Percentiles rank a stretch among this genome's conserved stretches.
Conservation (phyloP, 2,113 vertebrate genomes). For the Sorex araneus region DNA sequence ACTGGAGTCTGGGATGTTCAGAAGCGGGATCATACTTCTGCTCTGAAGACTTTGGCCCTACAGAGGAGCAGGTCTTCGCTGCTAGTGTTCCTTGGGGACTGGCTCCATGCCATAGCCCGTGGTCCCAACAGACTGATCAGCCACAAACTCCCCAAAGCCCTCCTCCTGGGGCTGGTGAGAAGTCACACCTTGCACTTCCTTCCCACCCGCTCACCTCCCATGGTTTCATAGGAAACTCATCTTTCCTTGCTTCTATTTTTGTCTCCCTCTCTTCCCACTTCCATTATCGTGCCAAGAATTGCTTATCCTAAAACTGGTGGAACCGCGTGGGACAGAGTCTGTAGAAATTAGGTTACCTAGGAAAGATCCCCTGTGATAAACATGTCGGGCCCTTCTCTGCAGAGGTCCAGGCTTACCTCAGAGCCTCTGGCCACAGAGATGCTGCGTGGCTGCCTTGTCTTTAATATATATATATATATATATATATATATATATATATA, state of each 20-base stretch:
- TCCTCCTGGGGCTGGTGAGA: neutral
- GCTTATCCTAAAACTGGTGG: slow-evolving; percentile 43
- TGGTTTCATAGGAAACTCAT: slow-evolving; percentile 41
- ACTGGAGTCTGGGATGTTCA: neutral
- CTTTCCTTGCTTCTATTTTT: slow-evolving; percentile 56
- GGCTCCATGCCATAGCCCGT: too few relatives aligned
- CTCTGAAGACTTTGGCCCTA: neutral
- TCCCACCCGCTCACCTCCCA: neutral
- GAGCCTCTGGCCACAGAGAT: neutral
- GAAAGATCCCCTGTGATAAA: neutral
- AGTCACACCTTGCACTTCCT: neutral
- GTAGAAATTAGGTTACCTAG: slow-evolving; percentile 10
- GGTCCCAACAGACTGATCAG: too few relatives aligned
- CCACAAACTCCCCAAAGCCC: neutral
- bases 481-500: too few relatives aligned
- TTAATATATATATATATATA: too few relatives aligned
- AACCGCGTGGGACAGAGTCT: neutral
- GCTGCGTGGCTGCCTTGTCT: too few relatives aligned
- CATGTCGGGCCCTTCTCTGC: too few relatives aligned
- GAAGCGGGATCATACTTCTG: neutral
- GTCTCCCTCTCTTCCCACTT: slow-evolving; percentile 47
- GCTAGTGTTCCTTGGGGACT: too few relatives aligned
- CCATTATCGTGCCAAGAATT: slow-evolving; percentile 56
- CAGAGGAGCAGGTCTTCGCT: too few relatives aligned
- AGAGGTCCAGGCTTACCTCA: neutral